phyloP scores from a whole-genome alignment of 2,797 vertebrate species.

The Hippocampus kuda region DNA sequence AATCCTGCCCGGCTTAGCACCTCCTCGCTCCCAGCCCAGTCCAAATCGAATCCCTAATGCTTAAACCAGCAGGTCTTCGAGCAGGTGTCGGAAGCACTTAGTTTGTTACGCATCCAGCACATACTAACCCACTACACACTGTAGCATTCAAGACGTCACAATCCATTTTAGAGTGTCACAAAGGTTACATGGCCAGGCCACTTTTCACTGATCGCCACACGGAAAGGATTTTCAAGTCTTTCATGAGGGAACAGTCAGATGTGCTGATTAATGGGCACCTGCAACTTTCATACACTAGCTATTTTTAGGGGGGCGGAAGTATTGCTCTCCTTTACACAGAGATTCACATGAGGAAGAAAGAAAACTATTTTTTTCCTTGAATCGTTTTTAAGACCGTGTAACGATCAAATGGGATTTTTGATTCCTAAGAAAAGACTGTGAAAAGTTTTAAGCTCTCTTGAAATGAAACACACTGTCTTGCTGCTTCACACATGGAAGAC shows the following conservation, averaged over 20 bases:
- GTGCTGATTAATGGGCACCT: conserved; percentile 20
- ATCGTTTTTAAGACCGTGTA: conserved; percentile 17
- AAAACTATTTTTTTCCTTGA: conserved; percentile 54
- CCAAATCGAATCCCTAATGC: conserved; percentile 10
- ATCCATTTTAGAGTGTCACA: conserved; percentile 22
- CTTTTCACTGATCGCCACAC: neutral
- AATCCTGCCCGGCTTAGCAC: conserved; percentile 86
- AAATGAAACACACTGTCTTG: conserved; percentile 50
- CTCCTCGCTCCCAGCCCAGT: neutral
- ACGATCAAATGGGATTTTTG: conserved; percentile 27
- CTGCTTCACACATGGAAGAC: conserved; percentile 41
- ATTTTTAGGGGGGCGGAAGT: neutral
- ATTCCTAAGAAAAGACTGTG: conserved; percentile 56
- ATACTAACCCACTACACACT: conserved; percentile 33
- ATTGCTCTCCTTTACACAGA: conserved; percentile 43
- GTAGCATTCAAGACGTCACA: conserved; percentile 46
- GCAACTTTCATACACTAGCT: conserved; percentile 20
- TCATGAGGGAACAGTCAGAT: conserved; percentile 42
- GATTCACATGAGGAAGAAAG: conserved; percentile 50
- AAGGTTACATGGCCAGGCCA: neutral
- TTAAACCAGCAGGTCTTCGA: conserved; percentile 23
- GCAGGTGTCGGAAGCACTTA: conserved; percentile 31
- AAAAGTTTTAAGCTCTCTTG: conserved; percentile 42
- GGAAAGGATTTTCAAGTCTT: conserved; percentile 25
- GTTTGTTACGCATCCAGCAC: conserved; percentile 22